Conservation (phyloP, 2,888 invertebrate species). For the Nomada hirtipes region DNA sequence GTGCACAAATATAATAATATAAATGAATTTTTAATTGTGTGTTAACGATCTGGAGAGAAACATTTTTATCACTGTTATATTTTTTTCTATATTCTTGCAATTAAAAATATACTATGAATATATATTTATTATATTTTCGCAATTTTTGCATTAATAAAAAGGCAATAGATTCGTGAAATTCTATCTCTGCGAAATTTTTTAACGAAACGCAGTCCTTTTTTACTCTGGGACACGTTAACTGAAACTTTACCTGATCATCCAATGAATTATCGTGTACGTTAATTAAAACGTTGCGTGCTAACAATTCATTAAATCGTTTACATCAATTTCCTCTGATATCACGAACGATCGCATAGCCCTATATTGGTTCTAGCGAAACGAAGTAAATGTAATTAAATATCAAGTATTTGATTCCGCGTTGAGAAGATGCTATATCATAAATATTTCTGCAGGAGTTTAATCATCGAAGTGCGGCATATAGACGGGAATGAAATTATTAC, state of each 20-base stretch:
- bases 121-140: too few species aligned
- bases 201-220: too few species aligned
- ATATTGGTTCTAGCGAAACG: neutral
- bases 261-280: neutral
- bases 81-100: too few species aligned
- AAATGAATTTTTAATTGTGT: neutral
- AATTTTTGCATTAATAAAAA: too few species aligned
- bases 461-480: neutral
- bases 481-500: neutral
- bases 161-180: too few species aligned
- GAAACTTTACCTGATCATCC: neutral
- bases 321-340: neutral
- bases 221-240: too few species aligned
- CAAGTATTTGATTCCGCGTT: neutral
- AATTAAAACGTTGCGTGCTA: slow-evolving; percentile 25
- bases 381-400: slow-evolving; percentile 5
- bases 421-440: neutral
- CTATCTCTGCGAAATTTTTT: too few species aligned
- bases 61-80: neutral
- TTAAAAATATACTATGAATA: too few species aligned
- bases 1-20: neutral
- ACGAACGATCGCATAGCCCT: too few species aligned
- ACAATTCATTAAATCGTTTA: slow-evolving; percentile 23
- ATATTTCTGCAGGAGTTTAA: slow-evolving; percentile 4
- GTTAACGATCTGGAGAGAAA: slow-evolving; percentile 14